These are phyloP conservation scores for Hoplias malabaricus DNA, from an alignment of 2,113 vertebrate species.

Conservation along the genomic window DNA sequence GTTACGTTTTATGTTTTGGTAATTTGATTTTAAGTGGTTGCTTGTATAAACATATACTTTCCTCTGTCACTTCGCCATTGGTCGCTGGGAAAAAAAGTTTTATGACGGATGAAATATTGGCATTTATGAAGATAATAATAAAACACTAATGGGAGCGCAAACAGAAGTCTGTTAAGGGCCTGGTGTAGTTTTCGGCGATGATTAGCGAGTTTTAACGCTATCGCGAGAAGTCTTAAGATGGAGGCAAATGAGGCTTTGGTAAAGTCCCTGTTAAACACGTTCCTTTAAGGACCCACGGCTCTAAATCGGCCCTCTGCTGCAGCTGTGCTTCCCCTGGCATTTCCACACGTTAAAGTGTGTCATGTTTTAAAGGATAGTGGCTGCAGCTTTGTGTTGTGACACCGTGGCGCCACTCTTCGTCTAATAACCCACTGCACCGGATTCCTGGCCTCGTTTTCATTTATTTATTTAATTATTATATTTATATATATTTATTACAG, in stretches of 20 bases:
- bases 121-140: conserved; percentile 70
- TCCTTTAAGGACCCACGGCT: neutral
- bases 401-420: neutral
- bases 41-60: conserved; percentile 82
- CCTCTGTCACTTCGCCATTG: conserved; percentile 68
- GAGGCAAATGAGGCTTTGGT: conserved; percentile 37
- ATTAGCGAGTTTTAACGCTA: conserved; percentile 40
- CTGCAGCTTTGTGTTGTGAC: neutral
- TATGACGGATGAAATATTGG: conserved; percentile 73
- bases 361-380: neutral
- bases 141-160: conserved; percentile 64
- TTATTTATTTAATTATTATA: neutral
- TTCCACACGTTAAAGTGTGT: neutral
- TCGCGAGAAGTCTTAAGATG: conserved; percentile 8
- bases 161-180: conserved; percentile 54
- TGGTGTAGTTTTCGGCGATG: conserved; percentile 37
- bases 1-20: conserved; percentile 85
- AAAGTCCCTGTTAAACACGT: conserved; percentile 38
- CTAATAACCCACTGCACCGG: neutral
- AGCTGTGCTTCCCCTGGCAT: neutral
- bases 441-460: neutral
- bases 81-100: conserved; percentile 69
- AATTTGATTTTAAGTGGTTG: conserved; percentile 89
- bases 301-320: neutral
- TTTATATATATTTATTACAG: neutral